A percentile compares a stretch with the other conserved stretches of the same genome.
These are phyloP conservation scores for Caenorhabditis brenneri DNA, from an alignment of 1,140 invertebrate genomes.

Conservation along the genomic window DNA sequence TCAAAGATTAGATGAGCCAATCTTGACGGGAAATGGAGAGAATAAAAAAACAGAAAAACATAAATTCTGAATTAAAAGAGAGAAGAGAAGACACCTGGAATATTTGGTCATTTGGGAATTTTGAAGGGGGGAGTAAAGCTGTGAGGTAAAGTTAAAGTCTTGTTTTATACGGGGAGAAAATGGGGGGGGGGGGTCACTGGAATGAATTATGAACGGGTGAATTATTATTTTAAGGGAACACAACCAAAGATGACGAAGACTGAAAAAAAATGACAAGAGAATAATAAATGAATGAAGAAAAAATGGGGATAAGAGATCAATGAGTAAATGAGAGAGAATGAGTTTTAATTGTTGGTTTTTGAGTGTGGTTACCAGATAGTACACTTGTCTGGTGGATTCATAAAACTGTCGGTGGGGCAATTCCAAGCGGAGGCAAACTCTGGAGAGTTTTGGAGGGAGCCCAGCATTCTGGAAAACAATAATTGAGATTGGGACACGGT, in stretches of 20 bases:
- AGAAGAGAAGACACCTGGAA: no score
- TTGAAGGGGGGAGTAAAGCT: background rate
- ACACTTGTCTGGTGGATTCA: slow-evolving; percentile 42
- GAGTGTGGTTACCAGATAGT: slow-evolving; percentile 22
- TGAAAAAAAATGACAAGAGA: background rate
- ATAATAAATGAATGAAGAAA: slow-evolving; percentile 11
- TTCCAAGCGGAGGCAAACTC: slow-evolving; percentile 2
- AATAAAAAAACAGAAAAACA: no score
- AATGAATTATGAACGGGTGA: background rate
- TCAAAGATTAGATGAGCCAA: no score
- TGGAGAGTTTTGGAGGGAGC: slow-evolving; percentile 38
- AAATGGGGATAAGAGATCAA: slow-evolving; percentile 1
- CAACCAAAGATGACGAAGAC: slow-evolving; percentile 16
- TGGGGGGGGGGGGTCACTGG: background rate
- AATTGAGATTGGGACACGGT: no score
- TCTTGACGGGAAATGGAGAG: no score
- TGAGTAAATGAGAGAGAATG: background rate
- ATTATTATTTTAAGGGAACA: background rate
- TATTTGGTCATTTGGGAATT: no score
- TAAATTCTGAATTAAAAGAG: no score
- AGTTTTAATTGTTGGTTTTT: background rate
- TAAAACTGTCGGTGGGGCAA: background rate
- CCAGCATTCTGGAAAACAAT: slow-evolving; percentile 44
- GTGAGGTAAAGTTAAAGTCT: background rate
- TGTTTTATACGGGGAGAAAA: background rate